phyloP scores from a whole-genome alignment of 1,140 invertebrate genomes.

The Ceratitis capitata region DNA sequence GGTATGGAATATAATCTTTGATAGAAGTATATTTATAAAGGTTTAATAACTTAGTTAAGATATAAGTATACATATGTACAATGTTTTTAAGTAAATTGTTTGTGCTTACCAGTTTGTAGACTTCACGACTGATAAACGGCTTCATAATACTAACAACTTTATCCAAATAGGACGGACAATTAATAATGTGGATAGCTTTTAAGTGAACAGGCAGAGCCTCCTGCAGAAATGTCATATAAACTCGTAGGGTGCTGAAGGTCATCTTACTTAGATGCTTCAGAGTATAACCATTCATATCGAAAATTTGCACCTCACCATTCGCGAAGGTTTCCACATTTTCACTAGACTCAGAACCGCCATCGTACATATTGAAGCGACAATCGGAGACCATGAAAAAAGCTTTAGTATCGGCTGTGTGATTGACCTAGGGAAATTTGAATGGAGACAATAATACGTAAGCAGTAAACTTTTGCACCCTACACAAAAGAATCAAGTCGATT shows the following conservation, averaged over 20 bases:
- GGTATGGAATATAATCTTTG: conserved; percentile 71
- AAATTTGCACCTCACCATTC: conserved; percentile 75
- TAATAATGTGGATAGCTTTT: conserved; percentile 79
- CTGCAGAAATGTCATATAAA: conserved; percentile 67
- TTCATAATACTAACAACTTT: conserved; percentile 72
- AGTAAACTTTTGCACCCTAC: too few relatives aligned
- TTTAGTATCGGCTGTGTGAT: conserved; percentile 74
- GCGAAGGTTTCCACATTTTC: conserved; percentile 51
- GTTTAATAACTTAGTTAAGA: neutral
- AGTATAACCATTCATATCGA: conserved; percentile 73
- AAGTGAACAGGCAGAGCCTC: conserved; percentile 79
- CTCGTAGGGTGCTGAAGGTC: conserved; percentile 69
- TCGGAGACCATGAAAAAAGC: conserved; percentile 76
- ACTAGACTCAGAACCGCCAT: conserved; percentile 60
- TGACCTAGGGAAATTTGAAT: conserved; percentile 67
- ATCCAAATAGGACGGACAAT: conserved; percentile 72
- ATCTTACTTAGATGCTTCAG: conserved; percentile 73
- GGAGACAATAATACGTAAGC: too few relatives aligned
- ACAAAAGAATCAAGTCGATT: too few relatives aligned
- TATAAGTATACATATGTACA: neutral
- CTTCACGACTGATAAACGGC: conserved; percentile 74
- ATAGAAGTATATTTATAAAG: conserved; percentile 51
- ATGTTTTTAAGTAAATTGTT: neutral
- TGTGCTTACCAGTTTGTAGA: conserved; percentile 62
- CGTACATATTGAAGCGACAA: conserved; percentile 70